Evolutionary conservation across 2,797 vertebrate species (phyloP), one percentile per base, ranked within the genome.

Genomic region (Hyperoplus lanceolatus): DNA sequence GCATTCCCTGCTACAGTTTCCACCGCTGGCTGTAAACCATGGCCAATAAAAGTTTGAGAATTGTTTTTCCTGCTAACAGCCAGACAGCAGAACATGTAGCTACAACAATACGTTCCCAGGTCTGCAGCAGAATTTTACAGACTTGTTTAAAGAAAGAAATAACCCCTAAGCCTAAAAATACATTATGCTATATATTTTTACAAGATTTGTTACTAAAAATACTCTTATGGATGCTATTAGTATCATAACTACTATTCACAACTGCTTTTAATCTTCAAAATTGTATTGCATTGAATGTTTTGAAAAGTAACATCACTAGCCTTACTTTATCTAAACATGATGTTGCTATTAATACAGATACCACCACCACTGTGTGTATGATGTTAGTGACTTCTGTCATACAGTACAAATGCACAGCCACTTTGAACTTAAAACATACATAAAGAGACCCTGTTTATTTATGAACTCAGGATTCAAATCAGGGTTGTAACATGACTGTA

Each of bases 31-130:
- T 70, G 54, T 11, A 42, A 79, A 62, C 83, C 88, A 70, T 87
- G 79, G 86, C 91, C 84, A 73, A 46, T 8, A 15, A 43, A 60
- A 60, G 8, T 5, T 14, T 51, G 71, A 50, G 36, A 65, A 57
- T 59, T 42, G 41, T 57, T 29, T 29, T 29, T 69, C 41, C 70
- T 41, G 66, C 57, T 39, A 8, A 48, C 49, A n/a, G 46, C 36
- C 61, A 46, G 58, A 60, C 18, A 29, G 38, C 48, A 55, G 9
- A 50, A 42, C 70, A 77, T 13, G 58, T 38, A 4, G 42, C 50
- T 16, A 5, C 18, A 38, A 43, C 43, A 39, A 16, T 45, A 50
- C 7, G 15, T 50, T 60, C 57, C 54, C 29, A 10, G 4, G 29
- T 13, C 12, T 64, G 57, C 1, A 54, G 15, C n/a, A 36, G 16